These are phyloP conservation scores for Neodontobutis hainanensis DNA, from an alignment of 2,113 vertebrate species.

Conservation along the genomic window DNA sequence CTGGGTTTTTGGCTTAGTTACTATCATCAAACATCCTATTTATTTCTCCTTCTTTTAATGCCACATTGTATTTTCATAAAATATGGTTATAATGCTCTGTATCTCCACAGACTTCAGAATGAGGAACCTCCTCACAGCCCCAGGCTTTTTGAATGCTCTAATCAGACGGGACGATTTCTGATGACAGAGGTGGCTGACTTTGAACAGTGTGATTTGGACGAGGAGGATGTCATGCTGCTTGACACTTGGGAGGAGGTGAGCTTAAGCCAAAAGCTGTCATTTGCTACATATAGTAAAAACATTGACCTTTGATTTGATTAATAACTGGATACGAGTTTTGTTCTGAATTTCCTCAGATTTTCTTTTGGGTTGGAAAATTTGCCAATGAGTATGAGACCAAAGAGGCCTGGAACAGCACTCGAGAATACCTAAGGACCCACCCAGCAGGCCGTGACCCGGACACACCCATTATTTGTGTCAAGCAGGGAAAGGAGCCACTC, in stretches of 20 bases:
- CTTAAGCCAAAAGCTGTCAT: too few relatives aligned
- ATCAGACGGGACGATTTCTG: conserved; percentile 86
- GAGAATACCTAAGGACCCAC: conserved; percentile 85
- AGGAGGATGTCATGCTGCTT: conserved; percentile 91
- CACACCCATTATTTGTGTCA: conserved; percentile 82
- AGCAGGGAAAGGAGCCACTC: conserved; percentile 86
- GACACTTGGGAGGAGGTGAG: conserved; percentile 94
- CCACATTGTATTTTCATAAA: too few relatives aligned
- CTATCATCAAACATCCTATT: too few relatives aligned
- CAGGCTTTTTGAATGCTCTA: conserved; percentile 91
- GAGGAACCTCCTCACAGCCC: conserved; percentile 76
- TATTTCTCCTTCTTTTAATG: too few relatives aligned
- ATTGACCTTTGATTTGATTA: too few relatives aligned
- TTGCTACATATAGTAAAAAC: too few relatives aligned
- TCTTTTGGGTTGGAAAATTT: conserved; percentile 86
- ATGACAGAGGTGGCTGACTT: conserved; percentile 87
- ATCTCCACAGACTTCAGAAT: conserved; percentile 80
- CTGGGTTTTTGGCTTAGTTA: too few relatives aligned
- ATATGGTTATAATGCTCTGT: not conserved
- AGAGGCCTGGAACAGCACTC: conserved; percentile 74
- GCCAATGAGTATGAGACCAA: conserved; percentile 84
- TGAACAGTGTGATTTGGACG: conserved; percentile 87
- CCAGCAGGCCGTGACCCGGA: conserved; percentile 83
- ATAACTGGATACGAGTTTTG: not conserved
- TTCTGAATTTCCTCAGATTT: conserved; percentile 76